Evolutionary conservation across 2,797 vertebrate species (phyloP), one percentile per base, ranked within the genome.

Genomic region (Liparis tanakae): DNA sequence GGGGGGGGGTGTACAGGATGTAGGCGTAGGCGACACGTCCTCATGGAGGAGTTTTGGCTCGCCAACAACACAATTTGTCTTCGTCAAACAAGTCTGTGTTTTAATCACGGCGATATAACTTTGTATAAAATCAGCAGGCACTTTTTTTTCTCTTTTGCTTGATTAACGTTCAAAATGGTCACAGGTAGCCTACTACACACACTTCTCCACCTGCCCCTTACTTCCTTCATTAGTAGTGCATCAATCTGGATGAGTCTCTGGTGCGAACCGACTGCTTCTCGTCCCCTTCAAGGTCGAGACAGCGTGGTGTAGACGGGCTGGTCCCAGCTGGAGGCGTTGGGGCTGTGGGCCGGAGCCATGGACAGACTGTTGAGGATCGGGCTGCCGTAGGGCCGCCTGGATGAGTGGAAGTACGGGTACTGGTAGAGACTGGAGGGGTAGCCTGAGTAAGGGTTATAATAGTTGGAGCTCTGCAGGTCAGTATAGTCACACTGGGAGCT

Each of bases 301-400:
- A 99, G 93, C 7, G 97, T 98, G 67, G 98, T 99, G 89, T 99
- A 99, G 89, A 99, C 96, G 0, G 98, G 97, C 93, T 98, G 97
- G 80, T 99, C 98, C 98, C 98, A 99, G 93, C 92, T 96, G 75
- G 92, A 83, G 67, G 96, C 84, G 0, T 93, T 91, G 69, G 98
- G 97, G 91, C 97, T 98, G 94, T 99, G 98, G 39, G 96, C 90
- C 0, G 97, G 95, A 0, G 96, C 97, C 91, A 97, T 95, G 64
- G 96, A 95, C 74, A 99, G 88, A 78, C 96, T 95, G 22, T 97
- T 97, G 74, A 99, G 96, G 92, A 98, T 96, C 0, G 97, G 96
- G 0, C 95, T 96, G 56, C 96, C 91, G 0, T 99, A 99, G 53
- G 97, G 93, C 6, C 98, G 95, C 72, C 97, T 94, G 5, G 97